Evolutionary conservation across 2,888 invertebrate genomes (phyloP), one percentile per base, ranked within the genome.

Genomic region (Pyrochroa serraticornis): DNA sequence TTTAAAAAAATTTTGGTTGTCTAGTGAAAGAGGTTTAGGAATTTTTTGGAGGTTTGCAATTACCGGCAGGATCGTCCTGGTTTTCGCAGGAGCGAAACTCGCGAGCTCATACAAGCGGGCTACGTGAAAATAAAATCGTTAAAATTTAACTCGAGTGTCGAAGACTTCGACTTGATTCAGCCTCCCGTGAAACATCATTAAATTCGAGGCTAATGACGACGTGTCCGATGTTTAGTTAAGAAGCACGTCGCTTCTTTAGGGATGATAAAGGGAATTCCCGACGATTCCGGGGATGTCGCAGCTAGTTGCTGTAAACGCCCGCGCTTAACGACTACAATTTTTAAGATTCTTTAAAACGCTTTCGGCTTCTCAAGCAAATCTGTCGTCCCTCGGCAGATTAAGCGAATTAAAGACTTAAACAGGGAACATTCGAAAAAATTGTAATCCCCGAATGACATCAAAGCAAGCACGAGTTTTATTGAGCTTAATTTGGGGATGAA

Each of bases 321-420:
- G 30, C 65, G 65, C 71, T 73, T 77, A 77, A 77, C 77, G 77
- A 77, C 75, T 69, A 73, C 76, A 76, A 76, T 77, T 77, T 77
- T 77, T 77, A 75, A 72, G 56, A 74, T 73, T 77, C 71, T 69
- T 74, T 73, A 71, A 73, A 73, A 71, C 68, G 72, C 70, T 71
- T 74, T 73, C 74, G 76, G 74, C 76, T 74, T 74, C 72, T 73
- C 68, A 69, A 75, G 73, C 73, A 71, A 74, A 73, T 71, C 70
- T 69, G 66, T 65, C 65, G 49, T 63, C 64, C 66, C 63, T 66
- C 65, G 62, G 62, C 65, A 68, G 71, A 72, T 71, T 71, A 71
- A 67, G 68, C 67, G 71, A 72, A 71, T 72, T 72, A 72, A 56
- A 22, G 22, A 22, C 22, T 22, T 22, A 22, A 22, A 22, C 22